These are phyloP conservation scores for Lamellibrachia columna DNA, from an alignment of 2,888 invertebrate species.

Conservation along the genomic window DNA sequence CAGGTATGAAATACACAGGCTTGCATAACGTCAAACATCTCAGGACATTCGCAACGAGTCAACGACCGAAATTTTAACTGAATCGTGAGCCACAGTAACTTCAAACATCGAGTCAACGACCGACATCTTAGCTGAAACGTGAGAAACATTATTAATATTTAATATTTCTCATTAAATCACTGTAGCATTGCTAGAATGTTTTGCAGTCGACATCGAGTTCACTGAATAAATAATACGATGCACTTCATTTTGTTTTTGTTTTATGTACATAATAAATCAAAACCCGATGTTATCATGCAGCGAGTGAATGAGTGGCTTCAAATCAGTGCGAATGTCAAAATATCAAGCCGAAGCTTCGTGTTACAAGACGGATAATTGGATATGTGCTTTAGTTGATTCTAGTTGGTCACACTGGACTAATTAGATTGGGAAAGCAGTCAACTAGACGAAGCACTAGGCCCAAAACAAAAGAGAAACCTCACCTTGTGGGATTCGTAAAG, in stretches of 20 bases:
- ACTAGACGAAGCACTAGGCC: neutral
- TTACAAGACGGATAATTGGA: too few relatives aligned
- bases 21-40: too few relatives aligned
- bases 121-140: neutral
- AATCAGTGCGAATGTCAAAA: too few relatives aligned
- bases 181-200: neutral
- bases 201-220: neutral
- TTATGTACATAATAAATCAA: neutral
- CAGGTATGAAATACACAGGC: too few relatives aligned
- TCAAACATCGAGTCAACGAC: neutral
- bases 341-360: too few relatives aligned
- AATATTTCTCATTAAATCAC: neutral
- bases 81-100: neutral
- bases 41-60: too few relatives aligned
- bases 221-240: neutral
- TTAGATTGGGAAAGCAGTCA: neutral
- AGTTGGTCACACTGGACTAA: too few relatives aligned
- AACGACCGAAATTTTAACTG: too few relatives aligned
- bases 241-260: neutral
- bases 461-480: too few relatives aligned
- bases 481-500: too few relatives aligned
- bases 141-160: neutral
- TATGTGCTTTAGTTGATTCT: too few relatives aligned
- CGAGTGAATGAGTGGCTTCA: neutral
- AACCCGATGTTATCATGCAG: neutral